Evolutionary conservation across 92 coral and sea anemone genomes (phyloP), one percentile per base, ranked within the genome.

Genomic region (Umimayanthus kanabou): DNA sequence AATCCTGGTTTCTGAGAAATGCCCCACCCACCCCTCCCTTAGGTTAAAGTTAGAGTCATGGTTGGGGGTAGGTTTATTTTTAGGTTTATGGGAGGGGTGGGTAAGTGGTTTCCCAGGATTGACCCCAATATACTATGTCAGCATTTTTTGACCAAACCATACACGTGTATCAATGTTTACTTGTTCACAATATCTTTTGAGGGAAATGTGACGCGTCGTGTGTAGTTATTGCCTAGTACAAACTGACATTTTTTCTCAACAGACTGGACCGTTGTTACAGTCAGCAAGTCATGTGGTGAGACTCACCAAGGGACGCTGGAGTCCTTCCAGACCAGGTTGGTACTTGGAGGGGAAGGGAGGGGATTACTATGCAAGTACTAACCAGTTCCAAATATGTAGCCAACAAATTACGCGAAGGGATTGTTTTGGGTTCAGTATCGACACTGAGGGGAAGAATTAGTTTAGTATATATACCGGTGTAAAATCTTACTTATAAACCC

Each of bases 271-370:
- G 7, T 86, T 97, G 58, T 90, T 97, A 64, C 97, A 95, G 85
- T 97, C 99, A 69, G 94, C 98, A 15, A 95, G 97, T 71, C 96
- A 92, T 75, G 70, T 93, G 40, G 92, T 95, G 80, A 90, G 94
- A 88, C 91, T 97, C 26, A 92, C 97, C 53, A 89, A 93, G 67
- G 99, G 99, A 18, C 93, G 89, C 70, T 97, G 99, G 99, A 97
- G 99, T 70, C 99, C 99, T n/a, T 95, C 98, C 10, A 91, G 99
- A 80, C 99, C 99, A 65, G 99, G 99, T 97, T 81, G 26, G 89
- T 57, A 11, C 71, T 67, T 37, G 22, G 23, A n/a, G 64, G 64
- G 7, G 65, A n/a, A 30, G 25, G 25, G 33, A 4, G 23, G 69
- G 40, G 39, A 23, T 39, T 25, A 61, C 25, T 61, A 25, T 61